Conservation (phyloP, 1,140 invertebrate genomes). For the Plodia interpunctella region DNA sequence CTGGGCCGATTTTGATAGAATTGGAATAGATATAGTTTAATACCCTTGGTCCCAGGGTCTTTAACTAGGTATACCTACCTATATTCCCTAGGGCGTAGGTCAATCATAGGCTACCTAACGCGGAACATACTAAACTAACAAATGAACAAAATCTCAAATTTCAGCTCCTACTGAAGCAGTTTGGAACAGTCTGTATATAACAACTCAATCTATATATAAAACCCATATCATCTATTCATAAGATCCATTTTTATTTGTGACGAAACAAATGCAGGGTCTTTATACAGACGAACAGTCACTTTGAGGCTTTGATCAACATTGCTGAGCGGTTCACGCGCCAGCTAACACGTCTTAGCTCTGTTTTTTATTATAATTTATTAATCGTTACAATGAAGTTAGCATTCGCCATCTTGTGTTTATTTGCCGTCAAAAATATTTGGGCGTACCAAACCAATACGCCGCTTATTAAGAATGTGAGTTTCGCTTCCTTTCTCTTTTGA, state of each 20-base stretch:
- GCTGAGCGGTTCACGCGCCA: background rate
- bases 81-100: too few species aligned
- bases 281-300: background rate
- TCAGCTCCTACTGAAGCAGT: too few species aligned
- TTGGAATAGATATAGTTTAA: too few species aligned
- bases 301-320: background rate
- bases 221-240: background rate
- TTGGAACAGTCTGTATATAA: too few species aligned
- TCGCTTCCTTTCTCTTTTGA: too few species aligned
- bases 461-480: slow-evolving; percentile 2
- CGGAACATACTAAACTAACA: too few species aligned
- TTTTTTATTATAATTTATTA: background rate
- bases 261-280: background rate
- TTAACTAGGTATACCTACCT: too few species aligned
- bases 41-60: too few species aligned
- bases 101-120: too few species aligned
- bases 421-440: background rate
- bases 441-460: background rate
- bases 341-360: background rate
- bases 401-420: background rate
- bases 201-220: background rate
- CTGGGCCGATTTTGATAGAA: too few species aligned
- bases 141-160: too few species aligned
- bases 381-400: background rate
- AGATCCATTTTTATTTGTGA: background rate